A percentile compares a stretch with the other conserved stretches of the same genome.
phyloP scores from a whole-genome alignment of 2,888 invertebrate genomes.

The Emmelina monodactyla region DNA sequence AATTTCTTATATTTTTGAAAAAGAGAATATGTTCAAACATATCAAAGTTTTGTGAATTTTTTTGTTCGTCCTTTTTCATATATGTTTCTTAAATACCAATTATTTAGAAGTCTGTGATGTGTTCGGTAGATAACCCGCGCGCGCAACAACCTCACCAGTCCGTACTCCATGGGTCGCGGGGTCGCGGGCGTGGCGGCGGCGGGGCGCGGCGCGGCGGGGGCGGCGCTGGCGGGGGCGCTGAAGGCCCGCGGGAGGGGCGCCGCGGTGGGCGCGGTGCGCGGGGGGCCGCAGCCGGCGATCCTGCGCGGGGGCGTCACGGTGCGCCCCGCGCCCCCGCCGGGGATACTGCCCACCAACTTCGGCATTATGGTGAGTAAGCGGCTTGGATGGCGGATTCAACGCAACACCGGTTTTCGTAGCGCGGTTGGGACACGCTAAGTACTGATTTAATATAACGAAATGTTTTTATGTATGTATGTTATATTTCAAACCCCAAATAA shows the following conservation, averaged over 20 bases:
- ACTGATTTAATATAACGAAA: too few species aligned
- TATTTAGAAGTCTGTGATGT: too few species aligned
- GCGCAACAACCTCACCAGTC: constrained; percentile 11
- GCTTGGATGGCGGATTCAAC: too few species aligned
- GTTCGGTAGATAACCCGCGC: background rate
- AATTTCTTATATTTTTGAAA: too few species aligned
- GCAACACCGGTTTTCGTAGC: too few species aligned
- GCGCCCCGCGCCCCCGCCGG: constrained; percentile 49
- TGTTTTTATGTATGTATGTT: too few species aligned
- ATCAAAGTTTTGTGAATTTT: too few species aligned
- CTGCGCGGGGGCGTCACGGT: constrained; percentile 25
- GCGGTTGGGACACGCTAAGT: too few species aligned
- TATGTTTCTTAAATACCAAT: too few species aligned
- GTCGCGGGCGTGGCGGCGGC: constrained; percentile 34
- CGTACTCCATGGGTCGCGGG: constrained; percentile 23
- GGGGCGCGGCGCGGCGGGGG: constrained; percentile 19
- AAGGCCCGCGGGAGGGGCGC: background rate
- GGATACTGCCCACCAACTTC: constrained; percentile 56
- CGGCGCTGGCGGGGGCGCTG: background rate
- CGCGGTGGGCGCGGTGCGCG: background rate
- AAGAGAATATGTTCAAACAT: too few species aligned
- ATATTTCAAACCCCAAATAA: too few species aligned
- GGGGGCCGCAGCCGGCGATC: background rate
- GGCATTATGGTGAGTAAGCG: background rate
- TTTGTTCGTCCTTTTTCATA: too few species aligned